Evolutionary conservation across 2,888 invertebrate species (phyloP), one percentile per base, ranked within the genome.

Genomic region (Synergus laeviventris): DNA sequence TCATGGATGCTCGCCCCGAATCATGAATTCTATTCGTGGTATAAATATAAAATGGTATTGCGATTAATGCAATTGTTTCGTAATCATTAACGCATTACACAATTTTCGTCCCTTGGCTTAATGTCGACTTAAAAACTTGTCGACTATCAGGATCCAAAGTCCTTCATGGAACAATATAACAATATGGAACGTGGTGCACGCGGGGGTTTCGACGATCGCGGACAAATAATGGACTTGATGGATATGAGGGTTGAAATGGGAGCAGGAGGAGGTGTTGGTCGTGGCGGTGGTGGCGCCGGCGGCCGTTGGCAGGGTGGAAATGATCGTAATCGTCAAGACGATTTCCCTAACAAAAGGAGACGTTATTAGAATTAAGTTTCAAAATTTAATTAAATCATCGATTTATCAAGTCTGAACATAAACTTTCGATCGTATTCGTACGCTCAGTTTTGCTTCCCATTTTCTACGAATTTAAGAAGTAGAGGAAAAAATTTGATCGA

Each of bases 321-420:
- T 79, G 93, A 93, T 89, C 92, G 93, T 91, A 93, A 93, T 79
- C 92, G 92, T 89, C 93, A 92, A 90, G 94, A 94, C 91, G 94
- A 94, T 92, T 94, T 92, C 91, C 94, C 94, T 87, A 93, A 93
- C 91, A 94, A 94, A 92, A 93, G 94, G 85, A 93, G 94, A 88
- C 94, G 94, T 83, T 94, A 93, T 90, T 94, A 93, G 84, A 81
- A 36, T 38, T 39, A 38, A 64, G 18, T 21, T 39, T 18, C 12
- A 18, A 24, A n/a, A 31, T n/a, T 61, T 24, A n/a, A 31, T n/a
- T 61, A 24, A 66, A 16, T 21, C 39, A 9, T 31, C 1, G 9
- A 14, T 16, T 45, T n/a, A n/a, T 4, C 31, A 49, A 16, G 24
- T 16, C 24, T 3, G 12, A 8, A 18, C 9, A 21, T 49, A 31